These are phyloP conservation scores for Cryptus viduatorius DNA, from an alignment of 2,888 invertebrate genomes.

Conservation along the genomic window DNA sequence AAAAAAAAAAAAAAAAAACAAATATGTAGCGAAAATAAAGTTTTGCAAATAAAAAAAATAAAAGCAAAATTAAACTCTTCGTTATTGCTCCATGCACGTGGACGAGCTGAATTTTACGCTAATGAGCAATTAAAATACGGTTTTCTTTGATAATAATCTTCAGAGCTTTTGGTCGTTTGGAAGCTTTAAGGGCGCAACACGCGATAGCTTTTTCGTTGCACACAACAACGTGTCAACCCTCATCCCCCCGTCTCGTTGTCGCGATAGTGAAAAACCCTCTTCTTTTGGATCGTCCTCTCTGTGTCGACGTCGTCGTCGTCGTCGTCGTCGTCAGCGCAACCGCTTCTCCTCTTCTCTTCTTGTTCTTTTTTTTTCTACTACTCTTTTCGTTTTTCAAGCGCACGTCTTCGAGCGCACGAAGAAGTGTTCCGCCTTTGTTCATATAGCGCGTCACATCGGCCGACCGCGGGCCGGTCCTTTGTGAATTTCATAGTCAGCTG, in stretches of 20 bases:
- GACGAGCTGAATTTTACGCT: constrained; percentile 58
- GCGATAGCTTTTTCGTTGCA: constrained; percentile 66
- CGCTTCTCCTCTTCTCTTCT: constrained; percentile 35
- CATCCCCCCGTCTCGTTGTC: constrained; percentile 34
- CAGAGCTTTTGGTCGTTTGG: constrained; percentile 53
- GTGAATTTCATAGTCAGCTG: constrained; percentile 80
- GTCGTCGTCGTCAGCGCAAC: constrained; percentile 49
- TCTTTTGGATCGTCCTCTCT: constrained; percentile 47
- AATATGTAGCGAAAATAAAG: not conserved
- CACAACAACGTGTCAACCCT: constrained; percentile 43
- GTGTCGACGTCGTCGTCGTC: constrained; percentile 49
- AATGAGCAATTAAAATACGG: constrained; percentile 65
- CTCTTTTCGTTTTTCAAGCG: constrained; percentile 68
- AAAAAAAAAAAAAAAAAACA: constrained; percentile 11
- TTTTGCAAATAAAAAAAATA: constrained; percentile 10
- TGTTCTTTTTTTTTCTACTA: constrained; percentile 50
- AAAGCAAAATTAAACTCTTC: not conserved
- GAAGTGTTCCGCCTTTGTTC: constrained; percentile 77
- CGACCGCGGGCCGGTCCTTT: constrained; percentile 74
- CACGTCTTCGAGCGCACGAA: constrained; percentile 66
- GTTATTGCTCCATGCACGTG: not conserved
- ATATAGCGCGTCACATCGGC: constrained; percentile 64
- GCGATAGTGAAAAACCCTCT: constrained; percentile 43
- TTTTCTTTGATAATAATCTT: constrained; percentile 64
- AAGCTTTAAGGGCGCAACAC: constrained; percentile 43